Conservation (phyloP, 2,797 vertebrate genomes). For the Distichodus sexfasciatus region DNA sequence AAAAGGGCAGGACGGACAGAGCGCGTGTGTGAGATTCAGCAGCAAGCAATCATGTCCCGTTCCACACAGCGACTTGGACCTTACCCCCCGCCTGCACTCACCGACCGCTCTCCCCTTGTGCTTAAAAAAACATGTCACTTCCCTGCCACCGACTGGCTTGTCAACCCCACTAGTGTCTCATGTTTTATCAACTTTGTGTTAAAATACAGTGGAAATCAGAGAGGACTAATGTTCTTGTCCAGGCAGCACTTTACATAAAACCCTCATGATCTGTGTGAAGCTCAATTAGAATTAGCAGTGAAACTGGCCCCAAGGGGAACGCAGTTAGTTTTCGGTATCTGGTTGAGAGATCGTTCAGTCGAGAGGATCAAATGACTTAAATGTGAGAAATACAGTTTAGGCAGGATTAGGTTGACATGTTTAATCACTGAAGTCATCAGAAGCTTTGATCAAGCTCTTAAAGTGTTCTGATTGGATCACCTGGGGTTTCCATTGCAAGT, state of each 20-base stretch:
- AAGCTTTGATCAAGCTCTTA: conserved; percentile 44
- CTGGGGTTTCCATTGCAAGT: conserved; percentile 47
- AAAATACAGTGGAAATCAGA: background rate
- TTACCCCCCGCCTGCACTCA: conserved; percentile 74
- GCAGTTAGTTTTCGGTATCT: no score
- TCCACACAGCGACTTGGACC: conserved; percentile 88
- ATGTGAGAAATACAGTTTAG: background rate
- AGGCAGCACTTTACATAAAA: background rate
- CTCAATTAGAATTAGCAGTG: no score
- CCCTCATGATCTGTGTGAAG: background rate
- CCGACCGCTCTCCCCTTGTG: conserved; percentile 42
- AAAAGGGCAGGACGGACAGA: conserved; percentile 66
- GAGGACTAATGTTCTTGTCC: background rate
- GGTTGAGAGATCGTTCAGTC: no score
- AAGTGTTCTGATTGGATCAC: conserved; percentile 64
- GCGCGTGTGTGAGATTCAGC: conserved; percentile 66
- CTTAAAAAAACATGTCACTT: background rate
- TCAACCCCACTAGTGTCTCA: background rate
- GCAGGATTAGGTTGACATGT: conserved; percentile 17
- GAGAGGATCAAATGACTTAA: no score
- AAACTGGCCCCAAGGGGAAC: no score
- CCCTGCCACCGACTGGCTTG: background rate
- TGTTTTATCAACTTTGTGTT: background rate
- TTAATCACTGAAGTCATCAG: conserved; percentile 51
- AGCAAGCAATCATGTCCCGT: conserved; percentile 76